phyloP scores from a whole-genome alignment of 2,113 vertebrate genomes.

The Grus americana region DNA sequence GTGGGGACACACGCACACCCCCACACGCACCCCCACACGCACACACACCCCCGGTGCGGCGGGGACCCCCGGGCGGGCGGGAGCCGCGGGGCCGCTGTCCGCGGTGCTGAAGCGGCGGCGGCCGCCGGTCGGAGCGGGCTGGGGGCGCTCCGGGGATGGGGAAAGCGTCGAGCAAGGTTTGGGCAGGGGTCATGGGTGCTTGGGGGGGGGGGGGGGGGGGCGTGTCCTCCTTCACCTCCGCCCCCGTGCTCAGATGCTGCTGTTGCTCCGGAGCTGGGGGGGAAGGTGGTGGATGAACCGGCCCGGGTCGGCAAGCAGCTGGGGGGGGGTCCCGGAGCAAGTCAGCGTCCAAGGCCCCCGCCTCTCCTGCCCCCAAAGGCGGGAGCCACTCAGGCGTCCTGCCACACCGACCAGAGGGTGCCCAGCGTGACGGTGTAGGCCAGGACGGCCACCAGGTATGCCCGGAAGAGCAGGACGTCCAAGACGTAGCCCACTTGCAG shows the following conservation, averaged over 20 bases:
- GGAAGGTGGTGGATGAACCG: background rate
- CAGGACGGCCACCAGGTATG: slow-evolving; percentile 86
- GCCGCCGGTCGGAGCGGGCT: background rate
- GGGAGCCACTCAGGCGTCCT: slow-evolving; percentile 75
- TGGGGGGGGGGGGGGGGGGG: too few relatives aligned
- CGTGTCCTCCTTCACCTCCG: too few relatives aligned
- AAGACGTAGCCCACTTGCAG: slow-evolving; percentile 91
- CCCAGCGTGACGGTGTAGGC: slow-evolving; percentile 89
- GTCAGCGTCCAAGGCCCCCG: too few relatives aligned
- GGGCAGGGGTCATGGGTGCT: background rate
- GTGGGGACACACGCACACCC: too few relatives aligned
- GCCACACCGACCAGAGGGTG: slow-evolving; percentile 93
- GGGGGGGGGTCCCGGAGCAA: background rate
- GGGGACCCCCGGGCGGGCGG: background rate
- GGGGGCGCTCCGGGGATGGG: too few relatives aligned
- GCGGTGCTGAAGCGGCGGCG: slow-evolving; percentile 17
- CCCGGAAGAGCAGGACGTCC: slow-evolving; percentile 90
- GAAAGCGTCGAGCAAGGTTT: background rate
- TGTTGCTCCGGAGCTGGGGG: background rate
- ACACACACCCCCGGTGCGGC: too few relatives aligned
- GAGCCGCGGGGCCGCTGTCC: background rate
- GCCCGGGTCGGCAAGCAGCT: background rate
- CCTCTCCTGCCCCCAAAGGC: fast-evolving
- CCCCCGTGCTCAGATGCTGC: too few relatives aligned
- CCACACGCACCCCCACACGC: too few relatives aligned